These are phyloP conservation scores for Campoletis raptor DNA, from an alignment of 2,888 invertebrate species.

Conservation along the genomic window DNA sequence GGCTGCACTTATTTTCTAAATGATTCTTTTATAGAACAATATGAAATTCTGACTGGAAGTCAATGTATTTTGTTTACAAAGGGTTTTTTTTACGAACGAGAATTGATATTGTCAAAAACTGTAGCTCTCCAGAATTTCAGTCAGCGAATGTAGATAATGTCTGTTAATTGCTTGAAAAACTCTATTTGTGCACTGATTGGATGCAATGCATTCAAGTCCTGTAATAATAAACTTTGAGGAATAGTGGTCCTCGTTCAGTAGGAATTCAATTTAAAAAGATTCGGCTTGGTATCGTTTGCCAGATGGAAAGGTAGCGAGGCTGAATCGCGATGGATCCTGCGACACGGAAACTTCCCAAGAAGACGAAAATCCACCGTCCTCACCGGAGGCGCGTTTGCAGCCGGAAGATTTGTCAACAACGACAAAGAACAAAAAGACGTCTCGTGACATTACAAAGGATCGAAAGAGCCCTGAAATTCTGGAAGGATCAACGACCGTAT, in stretches of 20 bases:
- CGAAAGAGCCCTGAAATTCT: conserved; percentile 53
- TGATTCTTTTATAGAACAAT: not conserved
- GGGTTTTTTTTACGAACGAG: not conserved
- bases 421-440: conserved; percentile 71
- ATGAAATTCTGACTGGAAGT: not conserved
- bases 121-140: not conserved
- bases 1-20: not conserved
- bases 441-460: conserved; percentile 20
- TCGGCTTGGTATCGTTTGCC: conserved; percentile 46
- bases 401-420: conserved; percentile 81
- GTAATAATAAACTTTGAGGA: not conserved
- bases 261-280: conserved; percentile 19
- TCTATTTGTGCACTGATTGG: conserved; percentile 3
- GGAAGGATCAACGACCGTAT: conserved; percentile 4
- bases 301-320: conserved; percentile 70
- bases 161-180: not conserved
- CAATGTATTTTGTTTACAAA: not conserved
- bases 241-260: not conserved
- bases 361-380: conserved; percentile 70
- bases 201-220: not conserved
- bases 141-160: not conserved
- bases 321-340: conserved; percentile 62
- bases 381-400: conserved; percentile 79
- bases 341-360: conserved; percentile 71
- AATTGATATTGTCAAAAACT: not conserved